phyloP scores from a whole-genome alignment of 2,113 vertebrate species.

The Acanthochromis polyacanthus region DNA sequence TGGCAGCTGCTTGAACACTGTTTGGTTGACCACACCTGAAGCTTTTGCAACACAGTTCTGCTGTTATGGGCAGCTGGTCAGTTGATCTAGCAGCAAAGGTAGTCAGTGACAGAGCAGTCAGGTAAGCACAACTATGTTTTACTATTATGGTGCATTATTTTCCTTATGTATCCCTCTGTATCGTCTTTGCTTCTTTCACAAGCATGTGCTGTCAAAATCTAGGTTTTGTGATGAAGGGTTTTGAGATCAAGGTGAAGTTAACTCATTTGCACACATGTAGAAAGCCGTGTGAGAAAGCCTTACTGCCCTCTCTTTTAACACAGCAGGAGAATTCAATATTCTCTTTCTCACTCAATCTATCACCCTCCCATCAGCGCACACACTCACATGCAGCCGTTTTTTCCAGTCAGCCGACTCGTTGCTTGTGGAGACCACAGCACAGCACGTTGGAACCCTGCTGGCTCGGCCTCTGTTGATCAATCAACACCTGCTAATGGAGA shows the following conservation, averaged over 20 bases:
- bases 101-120: neutral
- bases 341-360: neutral
- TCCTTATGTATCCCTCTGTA: no score
- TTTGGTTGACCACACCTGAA: no score
- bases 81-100: neutral
- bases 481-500: slow-evolving; percentile 66
- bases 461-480: slow-evolving; percentile 63
- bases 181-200: neutral
- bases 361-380: slow-evolving; percentile 10
- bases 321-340: slow-evolving; percentile 51
- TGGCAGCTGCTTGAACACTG: no score
- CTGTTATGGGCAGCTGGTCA: neutral
- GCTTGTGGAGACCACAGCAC: slow-evolving; percentile 38
- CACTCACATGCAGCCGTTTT: neutral
- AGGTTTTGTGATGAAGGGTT: slow-evolving; percentile 10
- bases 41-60: no score
- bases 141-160: neutral
- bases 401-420: slow-evolving; percentile 24
- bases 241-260: slow-evolving; percentile 63
- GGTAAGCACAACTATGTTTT: neutral
- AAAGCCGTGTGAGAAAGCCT: slow-evolving; percentile 35
- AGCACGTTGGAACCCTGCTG: slow-evolving; percentile 60
- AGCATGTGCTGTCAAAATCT: neutral
- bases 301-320: slow-evolving; percentile 66
- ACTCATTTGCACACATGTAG: slow-evolving; percentile 1